Percentiles rank a stretch among this genome's conserved stretches.
These are phyloP conservation scores for Torymus texanus DNA, from an alignment of 2,888 invertebrate species.

Conservation along the genomic window DNA sequence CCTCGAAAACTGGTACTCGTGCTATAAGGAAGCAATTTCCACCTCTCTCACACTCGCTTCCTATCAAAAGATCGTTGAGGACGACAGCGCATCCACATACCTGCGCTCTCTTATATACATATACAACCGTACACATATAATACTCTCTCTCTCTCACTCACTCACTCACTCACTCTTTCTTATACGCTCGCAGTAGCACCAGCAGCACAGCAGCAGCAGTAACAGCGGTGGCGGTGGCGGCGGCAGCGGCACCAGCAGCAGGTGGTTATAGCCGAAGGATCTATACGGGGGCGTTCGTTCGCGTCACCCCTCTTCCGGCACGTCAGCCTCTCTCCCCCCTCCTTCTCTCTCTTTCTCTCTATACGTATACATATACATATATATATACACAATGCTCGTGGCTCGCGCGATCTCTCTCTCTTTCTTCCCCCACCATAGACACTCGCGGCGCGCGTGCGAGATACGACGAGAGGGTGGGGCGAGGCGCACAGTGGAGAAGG, in stretches of 20 bases:
- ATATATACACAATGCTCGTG: conserved; percentile 34
- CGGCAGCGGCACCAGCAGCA: conserved; percentile 65
- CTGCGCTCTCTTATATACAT: too few species aligned
- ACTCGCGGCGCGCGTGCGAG: too few species aligned
- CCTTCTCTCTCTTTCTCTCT: conserved; percentile 7
- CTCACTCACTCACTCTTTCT: too few species aligned
- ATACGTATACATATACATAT: conserved; percentile 29
- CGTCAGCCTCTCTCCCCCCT: conserved; percentile 59
- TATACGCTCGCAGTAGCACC: background rate
- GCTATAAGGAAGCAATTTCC: conserved; percentile 23
- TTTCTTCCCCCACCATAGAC: conserved; percentile 44
- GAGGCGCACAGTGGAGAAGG: conserved; percentile 54
- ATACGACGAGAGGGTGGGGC: too few species aligned
- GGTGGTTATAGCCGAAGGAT: conserved; percentile 73
- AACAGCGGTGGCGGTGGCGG: conserved; percentile 70
- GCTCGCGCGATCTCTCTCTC: conserved; percentile 36
- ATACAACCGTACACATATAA: too few species aligned
- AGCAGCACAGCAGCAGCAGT: conserved; percentile 54
- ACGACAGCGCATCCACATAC: conserved; percentile 13
- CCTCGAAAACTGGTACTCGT: background rate
- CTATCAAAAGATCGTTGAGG: conserved; percentile 22
- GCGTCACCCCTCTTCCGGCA: conserved; percentile 69
- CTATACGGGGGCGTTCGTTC: conserved; percentile 67
- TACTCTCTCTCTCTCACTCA: too few species aligned
- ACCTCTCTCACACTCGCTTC: background rate